Evolutionary conservation across 1,140 invertebrate genomes (phyloP).

Genomic region (Hylyphantes graminicola): DNA sequence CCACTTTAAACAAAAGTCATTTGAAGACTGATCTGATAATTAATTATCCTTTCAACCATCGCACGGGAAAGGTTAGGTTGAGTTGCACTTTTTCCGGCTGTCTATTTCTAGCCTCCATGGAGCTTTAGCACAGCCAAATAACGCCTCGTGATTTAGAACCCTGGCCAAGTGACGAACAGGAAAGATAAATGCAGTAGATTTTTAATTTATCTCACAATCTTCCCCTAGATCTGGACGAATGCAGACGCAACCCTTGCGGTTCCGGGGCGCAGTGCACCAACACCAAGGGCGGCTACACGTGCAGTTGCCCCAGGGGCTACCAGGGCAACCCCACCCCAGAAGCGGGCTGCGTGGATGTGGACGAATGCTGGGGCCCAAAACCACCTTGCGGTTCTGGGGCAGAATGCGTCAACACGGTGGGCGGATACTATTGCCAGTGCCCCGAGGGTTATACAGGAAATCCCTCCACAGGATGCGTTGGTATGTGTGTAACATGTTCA

Average conservation of each 20-base stretch:
- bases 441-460: conserved; percentile 77
- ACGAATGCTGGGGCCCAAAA: conserved; percentile 70
- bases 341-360: conserved; percentile 69
- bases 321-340: conserved; percentile 76
- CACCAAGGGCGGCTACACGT: conserved; percentile 78
- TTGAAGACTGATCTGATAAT: too few species aligned
- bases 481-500: conserved; percentile 25
- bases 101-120: neutral
- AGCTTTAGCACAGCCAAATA: too few species aligned
- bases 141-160: too few species aligned
- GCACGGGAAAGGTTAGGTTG: too few species aligned
- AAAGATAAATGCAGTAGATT: too few species aligned
- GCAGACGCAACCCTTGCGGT: conserved; percentile 76
- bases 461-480: conserved; percentile 62
- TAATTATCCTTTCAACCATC: too few species aligned
- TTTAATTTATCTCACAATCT: neutral
- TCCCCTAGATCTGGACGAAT: conserved; percentile 76
- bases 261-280: conserved; percentile 79
- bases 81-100: too few species aligned
- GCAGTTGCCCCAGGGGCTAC: conserved; percentile 80
- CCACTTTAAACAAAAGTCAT: too few species aligned
- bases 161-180: too few species aligned
- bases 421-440: conserved; percentile 81
- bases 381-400: conserved; percentile 84
- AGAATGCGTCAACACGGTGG: conserved; percentile 83